Evolutionary conservation across 2,797 vertebrate genomes (phyloP).

Genomic region (Fundulus diaphanus): DNA sequence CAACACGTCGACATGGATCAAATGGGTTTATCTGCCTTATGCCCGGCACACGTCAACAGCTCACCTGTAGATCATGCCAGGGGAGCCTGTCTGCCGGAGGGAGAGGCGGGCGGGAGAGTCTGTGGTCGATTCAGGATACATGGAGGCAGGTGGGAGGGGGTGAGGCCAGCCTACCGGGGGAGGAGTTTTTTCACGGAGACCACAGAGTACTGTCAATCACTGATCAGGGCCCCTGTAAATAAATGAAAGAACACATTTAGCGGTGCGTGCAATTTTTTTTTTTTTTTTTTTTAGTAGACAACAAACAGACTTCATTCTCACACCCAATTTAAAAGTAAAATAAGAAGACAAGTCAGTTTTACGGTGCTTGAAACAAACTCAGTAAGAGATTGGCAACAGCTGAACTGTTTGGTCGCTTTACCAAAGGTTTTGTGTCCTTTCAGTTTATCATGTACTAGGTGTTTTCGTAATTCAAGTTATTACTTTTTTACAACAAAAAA

Average conservation of each 20-base stretch:
- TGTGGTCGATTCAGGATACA: slow-evolving; percentile 99
- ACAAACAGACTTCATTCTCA: not conserved
- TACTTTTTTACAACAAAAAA: not conserved
- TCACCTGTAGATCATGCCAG: slow-evolving; percentile 99
- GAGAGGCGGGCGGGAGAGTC: slow-evolving; percentile 98
- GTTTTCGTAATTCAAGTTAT: not conserved
- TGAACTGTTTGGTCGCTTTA: no score
- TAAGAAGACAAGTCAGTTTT: no score
- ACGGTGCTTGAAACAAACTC: no score
- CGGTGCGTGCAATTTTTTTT: not conserved
- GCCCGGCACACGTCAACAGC: not conserved
- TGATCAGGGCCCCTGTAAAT: slow-evolving; percentile 56
- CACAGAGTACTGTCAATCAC: slow-evolving; percentile 52
- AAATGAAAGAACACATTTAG: slow-evolving; percentile 2
- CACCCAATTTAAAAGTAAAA: not conserved
- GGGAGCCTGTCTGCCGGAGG: slow-evolving; percentile 94
- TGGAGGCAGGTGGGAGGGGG: slow-evolving; percentile 85
- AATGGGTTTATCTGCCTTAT: not conserved
- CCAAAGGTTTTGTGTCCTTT: no score
- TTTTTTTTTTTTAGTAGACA: not conserved
- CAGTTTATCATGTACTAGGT: no score
- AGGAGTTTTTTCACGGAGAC: slow-evolving; percentile 62
- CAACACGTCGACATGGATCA: not conserved
- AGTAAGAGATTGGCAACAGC: no score
- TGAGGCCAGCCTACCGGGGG: slow-evolving; percentile 79